These are phyloP conservation scores for Telmatochromis sp. DNA, from an alignment of 2,113 vertebrate genomes.

Conservation along the genomic window DNA sequence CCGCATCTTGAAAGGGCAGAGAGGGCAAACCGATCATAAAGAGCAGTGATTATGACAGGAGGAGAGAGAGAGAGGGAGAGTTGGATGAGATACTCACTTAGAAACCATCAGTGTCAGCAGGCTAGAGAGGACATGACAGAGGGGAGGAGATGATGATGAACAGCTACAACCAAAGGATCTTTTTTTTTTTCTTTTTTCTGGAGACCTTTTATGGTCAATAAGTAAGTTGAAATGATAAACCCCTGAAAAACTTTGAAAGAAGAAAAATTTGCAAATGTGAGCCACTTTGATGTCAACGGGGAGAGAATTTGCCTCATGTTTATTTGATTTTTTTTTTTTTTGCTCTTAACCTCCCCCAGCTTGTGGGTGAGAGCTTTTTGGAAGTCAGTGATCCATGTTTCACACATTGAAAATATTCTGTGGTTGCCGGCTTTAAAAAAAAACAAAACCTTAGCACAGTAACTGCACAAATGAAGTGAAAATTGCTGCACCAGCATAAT, in stretches of 20 bases:
- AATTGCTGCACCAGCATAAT: constrained; percentile 38
- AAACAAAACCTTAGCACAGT: not conserved
- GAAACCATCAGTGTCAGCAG: constrained; percentile 64
- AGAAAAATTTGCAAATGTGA: constrained; percentile 37
- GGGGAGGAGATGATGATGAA: constrained; percentile 37
- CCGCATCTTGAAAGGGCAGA: constrained; percentile 69
- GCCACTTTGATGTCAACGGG: constrained; percentile 5
- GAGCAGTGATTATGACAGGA: constrained; percentile 71
- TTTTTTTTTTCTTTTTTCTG: not conserved
- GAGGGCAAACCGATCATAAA: constrained; percentile 74
- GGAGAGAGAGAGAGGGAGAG: constrained; percentile 38
- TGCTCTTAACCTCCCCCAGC: not conserved
- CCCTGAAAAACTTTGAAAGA: not conserved
- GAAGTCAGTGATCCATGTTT: constrained; percentile 42
- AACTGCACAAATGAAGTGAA: constrained; percentile 35
- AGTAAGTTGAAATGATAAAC: not conserved
- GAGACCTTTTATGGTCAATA: constrained; percentile 4
- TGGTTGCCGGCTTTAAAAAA: not conserved
- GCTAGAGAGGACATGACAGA: constrained; percentile 28
- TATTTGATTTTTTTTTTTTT: constrained; percentile 21
- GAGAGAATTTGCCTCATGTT: constrained; percentile 42
- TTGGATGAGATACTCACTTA: constrained; percentile 50
- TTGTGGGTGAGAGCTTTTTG: constrained; percentile 31
- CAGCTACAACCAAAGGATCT: not conserved
- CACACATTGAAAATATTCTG: constrained; percentile 24